A percentile compares a stretch with the other conserved stretches of the same genome.
Conservation (phyloP, 2,113 vertebrate genomes). For the Cygnus atratus region DNA sequence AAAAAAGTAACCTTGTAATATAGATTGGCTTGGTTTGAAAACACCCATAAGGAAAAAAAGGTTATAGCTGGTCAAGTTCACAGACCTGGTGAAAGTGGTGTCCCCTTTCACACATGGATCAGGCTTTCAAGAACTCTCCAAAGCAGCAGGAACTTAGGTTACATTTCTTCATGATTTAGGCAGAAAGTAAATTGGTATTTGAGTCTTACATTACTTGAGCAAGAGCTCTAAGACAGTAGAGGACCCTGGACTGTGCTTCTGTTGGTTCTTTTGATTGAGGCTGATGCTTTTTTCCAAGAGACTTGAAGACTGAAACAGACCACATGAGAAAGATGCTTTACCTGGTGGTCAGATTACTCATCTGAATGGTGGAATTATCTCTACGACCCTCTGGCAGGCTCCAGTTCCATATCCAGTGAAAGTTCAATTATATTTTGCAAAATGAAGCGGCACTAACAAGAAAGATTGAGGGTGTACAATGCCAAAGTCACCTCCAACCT, state of each 20-base stretch:
- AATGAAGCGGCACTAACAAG: background rate
- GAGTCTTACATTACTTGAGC: background rate
- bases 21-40: background rate
- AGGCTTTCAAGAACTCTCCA: background rate
- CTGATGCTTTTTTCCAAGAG: background rate
- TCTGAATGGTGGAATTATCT: background rate
- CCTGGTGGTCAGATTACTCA: background rate
- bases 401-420: background rate
- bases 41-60: background rate
- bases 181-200: background rate
- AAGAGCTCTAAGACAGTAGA: background rate
- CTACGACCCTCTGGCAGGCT: background rate
- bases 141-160: background rate
- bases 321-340: background rate
- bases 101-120: background rate
- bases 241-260: background rate
- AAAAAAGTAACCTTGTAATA: background rate
- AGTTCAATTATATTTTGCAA: constrained; percentile 17
- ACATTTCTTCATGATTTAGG: background rate
- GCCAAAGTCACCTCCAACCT: background rate
- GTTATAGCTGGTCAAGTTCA: background rate
- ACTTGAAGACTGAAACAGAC: background rate
- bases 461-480: background rate
- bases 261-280: background rate
- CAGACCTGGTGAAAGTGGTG: background rate